A percentile compares a stretch with the other conserved stretches of the same genome.
Evolutionary conservation across 2,797 vertebrate species (phyloP).

Genomic region (Chaetophractus vellerosus): DNA sequence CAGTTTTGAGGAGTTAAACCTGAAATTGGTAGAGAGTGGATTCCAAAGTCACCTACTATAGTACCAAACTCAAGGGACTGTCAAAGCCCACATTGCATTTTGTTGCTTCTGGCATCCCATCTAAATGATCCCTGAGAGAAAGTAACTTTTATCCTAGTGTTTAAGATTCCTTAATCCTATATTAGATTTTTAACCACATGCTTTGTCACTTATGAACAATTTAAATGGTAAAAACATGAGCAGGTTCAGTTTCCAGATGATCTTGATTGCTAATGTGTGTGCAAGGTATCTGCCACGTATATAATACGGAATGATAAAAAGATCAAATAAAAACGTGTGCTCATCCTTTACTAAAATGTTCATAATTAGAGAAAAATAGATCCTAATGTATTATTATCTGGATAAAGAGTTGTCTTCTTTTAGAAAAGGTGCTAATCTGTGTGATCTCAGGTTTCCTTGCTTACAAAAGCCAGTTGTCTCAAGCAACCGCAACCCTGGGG

Average conservation of each 20-base stretch:
- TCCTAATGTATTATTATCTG: not conserved
- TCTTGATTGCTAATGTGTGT: slow-evolving; percentile 16
- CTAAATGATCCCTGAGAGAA: slow-evolving; percentile 34
- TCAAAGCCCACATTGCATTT: not conserved
- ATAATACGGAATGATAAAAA: not conserved
- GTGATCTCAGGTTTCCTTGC: not conserved
- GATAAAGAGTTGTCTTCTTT: slow-evolving; percentile 58
- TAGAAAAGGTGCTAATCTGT: slow-evolving; percentile 59
- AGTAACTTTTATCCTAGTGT: slow-evolving; percentile 46
- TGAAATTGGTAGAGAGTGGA: not conserved
- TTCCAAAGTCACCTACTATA: not conserved
- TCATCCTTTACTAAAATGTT: slow-evolving; percentile 63
- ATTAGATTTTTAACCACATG: slow-evolving; percentile 49
- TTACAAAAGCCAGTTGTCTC: slow-evolving; percentile 39
- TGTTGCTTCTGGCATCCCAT: not conserved
- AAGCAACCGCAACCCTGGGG: not conserved
- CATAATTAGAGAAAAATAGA: not conserved
- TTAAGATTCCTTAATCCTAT: slow-evolving; percentile 33
- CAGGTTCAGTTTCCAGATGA: slow-evolving; percentile 31
- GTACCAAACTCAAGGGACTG: not conserved
- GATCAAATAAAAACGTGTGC: slow-evolving; percentile 20
- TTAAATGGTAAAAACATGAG: slow-evolving; percentile 34
- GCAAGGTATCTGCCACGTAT: not conserved
- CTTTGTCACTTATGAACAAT: slow-evolving; percentile 2
- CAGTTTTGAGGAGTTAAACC: not conserved